Percentiles rank a stretch among this genome's conserved stretches.
These are phyloP conservation scores for Semnornis frantzii DNA, from an alignment of 2,113 vertebrate species.

Conservation along the genomic window DNA sequence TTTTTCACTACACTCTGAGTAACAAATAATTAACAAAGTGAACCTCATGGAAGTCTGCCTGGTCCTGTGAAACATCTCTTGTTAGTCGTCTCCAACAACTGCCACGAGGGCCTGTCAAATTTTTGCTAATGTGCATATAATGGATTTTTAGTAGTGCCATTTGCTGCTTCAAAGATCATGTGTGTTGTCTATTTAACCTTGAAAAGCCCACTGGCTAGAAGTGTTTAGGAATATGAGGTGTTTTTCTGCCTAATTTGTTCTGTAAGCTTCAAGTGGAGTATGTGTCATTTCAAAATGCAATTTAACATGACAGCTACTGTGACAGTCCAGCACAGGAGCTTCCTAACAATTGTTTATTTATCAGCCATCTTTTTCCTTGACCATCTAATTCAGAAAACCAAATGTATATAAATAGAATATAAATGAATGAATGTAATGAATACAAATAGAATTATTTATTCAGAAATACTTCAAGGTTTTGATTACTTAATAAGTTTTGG, in stretches of 20 bases:
- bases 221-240: constrained; percentile 61
- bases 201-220: constrained; percentile 34
- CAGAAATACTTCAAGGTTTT: background rate
- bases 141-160: constrained; percentile 54
- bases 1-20: constrained; percentile 14
- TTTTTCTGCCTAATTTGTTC: constrained; percentile 75
- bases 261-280: constrained; percentile 65
- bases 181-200: constrained; percentile 64
- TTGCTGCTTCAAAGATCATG: constrained; percentile 51
- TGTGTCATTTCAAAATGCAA: background rate
- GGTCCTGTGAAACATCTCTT: background rate
- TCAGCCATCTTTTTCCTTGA: background rate
- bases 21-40: constrained; percentile 52
- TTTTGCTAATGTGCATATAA: constrained; percentile 59
- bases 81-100: constrained; percentile 16
- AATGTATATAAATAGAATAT: background rate
- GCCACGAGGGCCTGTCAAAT: constrained; percentile 25
- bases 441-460: background rate
- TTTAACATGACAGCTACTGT: background rate
- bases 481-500: background rate
- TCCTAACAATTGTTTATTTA: background rate
- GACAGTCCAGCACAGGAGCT: background rate
- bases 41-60: constrained; percentile 7
- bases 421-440: background rate
- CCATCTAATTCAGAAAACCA: background rate